Conservation (phyloP, 2,113 vertebrate genomes). For the Falco punctatus region DNA sequence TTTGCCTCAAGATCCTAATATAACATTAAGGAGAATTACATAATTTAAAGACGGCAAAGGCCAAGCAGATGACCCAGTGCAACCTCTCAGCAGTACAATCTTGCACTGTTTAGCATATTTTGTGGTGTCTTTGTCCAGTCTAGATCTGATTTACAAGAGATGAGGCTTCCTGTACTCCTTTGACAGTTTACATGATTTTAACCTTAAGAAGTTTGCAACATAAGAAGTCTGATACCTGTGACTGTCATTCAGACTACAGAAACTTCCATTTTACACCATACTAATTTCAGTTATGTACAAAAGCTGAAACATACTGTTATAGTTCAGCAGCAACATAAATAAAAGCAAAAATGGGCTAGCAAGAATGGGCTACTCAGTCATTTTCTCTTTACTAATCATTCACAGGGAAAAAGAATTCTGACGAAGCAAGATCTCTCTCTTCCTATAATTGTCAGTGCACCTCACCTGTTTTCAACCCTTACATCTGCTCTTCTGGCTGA, state of each 20-base stretch:
- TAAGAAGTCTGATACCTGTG: not conserved
- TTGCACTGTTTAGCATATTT: not conserved
- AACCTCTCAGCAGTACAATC: not conserved
- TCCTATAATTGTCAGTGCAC: not conserved
- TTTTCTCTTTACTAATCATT: not conserved
- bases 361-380: not conserved
- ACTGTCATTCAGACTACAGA: not conserved
- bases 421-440: not conserved
- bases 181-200: not conserved
- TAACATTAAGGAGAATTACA: not conserved
- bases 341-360: not conserved
- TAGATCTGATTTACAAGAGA: not conserved
- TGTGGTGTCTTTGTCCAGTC: not conserved
- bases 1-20: conserved; percentile 25
- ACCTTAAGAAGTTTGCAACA: not conserved
- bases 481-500: not conserved
- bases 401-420: not conserved
- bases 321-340: not conserved
- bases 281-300: not conserved
- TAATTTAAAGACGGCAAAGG: conserved; percentile 29
- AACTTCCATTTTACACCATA: not conserved
- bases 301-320: not conserved
- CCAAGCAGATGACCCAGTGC: not conserved
- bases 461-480: not conserved
- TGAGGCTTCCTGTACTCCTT: not conserved